These are phyloP conservation scores for Mesorhabditis sp. DNA, from an alignment of 2,888 invertebrate genomes.

Conservation along the genomic window DNA sequence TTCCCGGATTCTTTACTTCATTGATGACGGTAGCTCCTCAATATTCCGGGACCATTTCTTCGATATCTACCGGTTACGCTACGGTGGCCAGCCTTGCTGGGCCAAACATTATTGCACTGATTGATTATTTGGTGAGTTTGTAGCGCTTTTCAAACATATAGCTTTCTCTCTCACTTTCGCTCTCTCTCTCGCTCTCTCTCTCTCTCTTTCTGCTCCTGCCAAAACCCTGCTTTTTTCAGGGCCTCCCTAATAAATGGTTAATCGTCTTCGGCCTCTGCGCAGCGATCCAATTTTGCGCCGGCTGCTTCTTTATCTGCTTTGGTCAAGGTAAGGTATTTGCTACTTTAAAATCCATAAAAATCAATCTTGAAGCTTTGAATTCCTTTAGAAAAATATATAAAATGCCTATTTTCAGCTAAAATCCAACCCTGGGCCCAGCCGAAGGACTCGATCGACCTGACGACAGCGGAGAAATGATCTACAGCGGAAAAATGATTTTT, in stretches of 20 bases:
- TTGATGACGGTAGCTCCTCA: conserved; percentile 44
- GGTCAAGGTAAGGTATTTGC: not conserved
- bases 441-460: not conserved
- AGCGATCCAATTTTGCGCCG: not conserved
- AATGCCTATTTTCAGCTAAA: not conserved
- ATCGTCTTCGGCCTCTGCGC: not conserved
- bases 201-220: no score
- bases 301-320: not conserved
- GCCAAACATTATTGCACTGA: not conserved
- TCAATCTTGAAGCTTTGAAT: no score
- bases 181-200: no score
- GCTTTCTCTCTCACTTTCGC: not conserved
- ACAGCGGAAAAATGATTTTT: no score
- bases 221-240: not conserved
- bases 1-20: conserved; percentile 49
- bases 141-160: not conserved
- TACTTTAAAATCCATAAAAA: no score
- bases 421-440: not conserved
- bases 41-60: conserved; percentile 32
- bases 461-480: not conserved
- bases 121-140: not conserved
- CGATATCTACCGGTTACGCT: not conserved
- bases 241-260: not conserved
- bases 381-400: no score
- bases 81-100: not conserved